A percentile compares a stretch with the other conserved stretches of the same genome.
These are phyloP conservation scores for Balaeniceps rex DNA, from an alignment of 2,113 vertebrate species.

Conservation along the genomic window DNA sequence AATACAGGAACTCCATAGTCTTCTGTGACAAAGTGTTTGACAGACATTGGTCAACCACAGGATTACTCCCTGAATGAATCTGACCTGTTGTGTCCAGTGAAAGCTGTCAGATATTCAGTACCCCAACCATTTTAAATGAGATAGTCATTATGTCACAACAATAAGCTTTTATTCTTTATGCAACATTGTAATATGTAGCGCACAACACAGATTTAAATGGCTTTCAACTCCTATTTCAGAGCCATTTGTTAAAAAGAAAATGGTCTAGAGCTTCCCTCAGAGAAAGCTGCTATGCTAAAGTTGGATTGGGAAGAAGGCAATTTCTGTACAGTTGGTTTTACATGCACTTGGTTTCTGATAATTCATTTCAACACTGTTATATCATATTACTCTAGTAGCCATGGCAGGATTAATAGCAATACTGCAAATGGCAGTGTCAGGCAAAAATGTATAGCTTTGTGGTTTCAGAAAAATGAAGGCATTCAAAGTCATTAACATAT, in stretches of 20 bases:
- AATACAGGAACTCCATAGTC: background rate
- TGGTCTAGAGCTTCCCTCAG: background rate
- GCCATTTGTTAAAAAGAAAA: background rate
- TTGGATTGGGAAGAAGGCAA: background rate
- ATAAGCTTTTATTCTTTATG: background rate
- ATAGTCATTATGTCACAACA: background rate
- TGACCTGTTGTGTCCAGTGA: background rate
- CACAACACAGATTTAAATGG: background rate
- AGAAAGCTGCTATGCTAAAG: background rate
- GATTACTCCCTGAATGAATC: background rate
- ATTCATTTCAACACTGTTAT: background rate
- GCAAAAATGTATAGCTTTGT: slow-evolving; percentile 28
- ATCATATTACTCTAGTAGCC: background rate
- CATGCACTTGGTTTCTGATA: background rate
- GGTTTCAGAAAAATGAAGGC: slow-evolving; percentile 9
- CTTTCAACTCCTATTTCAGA: slow-evolving; percentile 7
- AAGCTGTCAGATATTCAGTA: background rate
- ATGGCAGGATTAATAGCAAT: background rate
- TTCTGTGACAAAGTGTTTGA: background rate
- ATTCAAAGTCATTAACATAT: slow-evolving; percentile 9
- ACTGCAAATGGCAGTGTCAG: background rate
- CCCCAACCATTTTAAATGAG: background rate
- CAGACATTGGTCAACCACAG: background rate
- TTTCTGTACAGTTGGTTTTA: background rate
- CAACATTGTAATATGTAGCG: background rate